Evolutionary conservation across 2,888 invertebrate genomes (phyloP), one percentile per base, ranked within the genome.

Genomic region (Plebejus melissa): DNA sequence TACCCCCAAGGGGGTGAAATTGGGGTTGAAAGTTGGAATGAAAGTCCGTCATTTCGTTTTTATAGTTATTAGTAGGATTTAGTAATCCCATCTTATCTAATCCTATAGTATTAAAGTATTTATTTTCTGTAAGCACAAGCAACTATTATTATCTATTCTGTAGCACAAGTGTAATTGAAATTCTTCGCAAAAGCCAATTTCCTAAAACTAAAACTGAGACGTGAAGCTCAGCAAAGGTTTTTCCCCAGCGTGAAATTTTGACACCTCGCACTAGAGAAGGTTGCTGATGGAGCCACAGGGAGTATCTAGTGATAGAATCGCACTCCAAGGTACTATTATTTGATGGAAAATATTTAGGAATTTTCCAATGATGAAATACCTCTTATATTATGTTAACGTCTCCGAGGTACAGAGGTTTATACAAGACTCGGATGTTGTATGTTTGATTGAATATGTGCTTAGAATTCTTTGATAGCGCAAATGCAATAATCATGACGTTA

Each of bases 151-250:
- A 22, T 22, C 22, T 22, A 22, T 46, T 46, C 46, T 46, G 9
- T 16, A 50, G 13, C 1, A 50, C 7, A 60, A 60, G 9, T 60
- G 60, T 60, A 60, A 60, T 60, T 60, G 60, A 60, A 28, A 60
- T 28, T 11, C 60, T 9, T 28, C n/a, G 60, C 28, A 11, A 60
- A 60, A 60, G 7, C 4, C 9, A 28, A 60, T 60, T 60, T 60
- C 7, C 60, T 9, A 60, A 60, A 60, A 60, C 60, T 60, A 60
- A 65, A 32, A 13, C 65, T 65, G 32, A 65, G 32, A 13, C 5
- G 32, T 65, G 65, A 65, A 65, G 13, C 65, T 65, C 65, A 32
- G 65, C 65, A 28, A 65, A 65, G 28, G 65, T 13, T 65, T 65
- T 11, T 65, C 65, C 32, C 65, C 13, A 28, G 65, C 28, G 65